Conservation (phyloP, 2,797 vertebrate species). For the Champsocephalus gunnari region DNA sequence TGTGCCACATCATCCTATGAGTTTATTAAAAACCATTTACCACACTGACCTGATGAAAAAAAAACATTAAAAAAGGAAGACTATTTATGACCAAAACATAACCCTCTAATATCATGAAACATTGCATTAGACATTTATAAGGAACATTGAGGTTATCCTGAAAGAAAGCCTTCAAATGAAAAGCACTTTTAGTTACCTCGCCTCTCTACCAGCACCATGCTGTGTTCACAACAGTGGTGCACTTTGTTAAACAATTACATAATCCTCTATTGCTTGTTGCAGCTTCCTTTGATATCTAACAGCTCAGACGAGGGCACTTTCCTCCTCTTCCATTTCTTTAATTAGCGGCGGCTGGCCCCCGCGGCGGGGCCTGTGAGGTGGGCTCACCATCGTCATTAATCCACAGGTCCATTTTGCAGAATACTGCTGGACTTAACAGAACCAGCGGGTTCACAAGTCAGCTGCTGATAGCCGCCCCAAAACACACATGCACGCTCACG, state of each 20-base stretch:
- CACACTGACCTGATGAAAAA: neutral
- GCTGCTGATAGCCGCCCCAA: conserved; percentile 11
- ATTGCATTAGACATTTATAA: neutral
- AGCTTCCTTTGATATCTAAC: conserved; percentile 51
- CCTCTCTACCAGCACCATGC: neutral
- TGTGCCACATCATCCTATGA: neutral
- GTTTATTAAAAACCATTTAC: neutral
- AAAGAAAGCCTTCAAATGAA: conserved; percentile 2
- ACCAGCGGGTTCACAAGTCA: conserved; percentile 48
- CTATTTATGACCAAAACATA: neutral
- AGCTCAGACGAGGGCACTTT: conserved; percentile 65
- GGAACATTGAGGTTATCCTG: neutral
- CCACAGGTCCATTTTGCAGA: conserved; percentile 38
- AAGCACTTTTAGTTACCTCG: conserved; percentile 1
- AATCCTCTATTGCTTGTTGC: conserved; percentile 32
- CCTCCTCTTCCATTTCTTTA: conserved; percentile 55
- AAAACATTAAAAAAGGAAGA: neutral
- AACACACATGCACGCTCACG: neutral
- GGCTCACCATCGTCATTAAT: conserved; percentile 66
- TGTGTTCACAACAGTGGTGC: conserved; percentile 2
- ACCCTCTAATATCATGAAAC: neutral
- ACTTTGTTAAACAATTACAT: conserved; percentile 31
- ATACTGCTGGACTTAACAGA: conserved; percentile 30
- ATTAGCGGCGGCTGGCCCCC: conserved; percentile 68
- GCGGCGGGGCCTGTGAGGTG: conserved; percentile 35